These are phyloP conservation scores for Pangasius djambal DNA, from an alignment of 2,797 vertebrate species.

Conservation along the genomic window DNA sequence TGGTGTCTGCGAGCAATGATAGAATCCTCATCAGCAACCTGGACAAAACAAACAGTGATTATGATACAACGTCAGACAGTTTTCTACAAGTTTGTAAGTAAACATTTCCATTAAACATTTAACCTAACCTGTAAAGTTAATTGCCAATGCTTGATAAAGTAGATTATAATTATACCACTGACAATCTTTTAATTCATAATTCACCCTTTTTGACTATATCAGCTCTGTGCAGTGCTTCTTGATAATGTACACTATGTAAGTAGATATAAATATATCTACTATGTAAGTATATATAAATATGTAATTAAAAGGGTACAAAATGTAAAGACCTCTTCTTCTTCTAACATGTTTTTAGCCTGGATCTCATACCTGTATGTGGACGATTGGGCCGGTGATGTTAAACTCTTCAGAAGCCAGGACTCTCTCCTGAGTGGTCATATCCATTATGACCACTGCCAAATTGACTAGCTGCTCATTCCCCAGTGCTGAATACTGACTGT, in stretches of 20 bases:
- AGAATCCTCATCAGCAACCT: slow-evolving; percentile 64
- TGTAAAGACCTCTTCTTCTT: neutral
- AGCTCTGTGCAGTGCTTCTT: neutral
- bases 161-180: neutral
- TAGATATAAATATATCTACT: neutral
- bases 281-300: neutral
- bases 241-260: neutral
- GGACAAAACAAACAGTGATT: slow-evolving; percentile 13
- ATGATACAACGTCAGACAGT: neutral
- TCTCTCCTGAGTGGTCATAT: slow-evolving; percentile 61
- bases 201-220: neutral
- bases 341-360: neutral
- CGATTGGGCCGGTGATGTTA: slow-evolving; percentile 66
- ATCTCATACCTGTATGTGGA: slow-evolving; percentile 70
- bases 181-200: neutral
- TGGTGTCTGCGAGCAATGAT: slow-evolving; percentile 54
- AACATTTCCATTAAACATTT: neutral
- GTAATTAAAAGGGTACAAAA: neutral
- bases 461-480: slow-evolving; percentile 73
- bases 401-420: slow-evolving; percentile 74
- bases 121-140: neutral
- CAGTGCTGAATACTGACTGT: slow-evolving; percentile 60
- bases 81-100: neutral
- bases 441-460: slow-evolving; percentile 76
- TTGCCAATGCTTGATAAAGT: neutral